Percentiles rank a stretch among this genome's conserved stretches.
Conservation (phyloP, 2,888 invertebrate species). For the Drosophila algonquin region DNA sequence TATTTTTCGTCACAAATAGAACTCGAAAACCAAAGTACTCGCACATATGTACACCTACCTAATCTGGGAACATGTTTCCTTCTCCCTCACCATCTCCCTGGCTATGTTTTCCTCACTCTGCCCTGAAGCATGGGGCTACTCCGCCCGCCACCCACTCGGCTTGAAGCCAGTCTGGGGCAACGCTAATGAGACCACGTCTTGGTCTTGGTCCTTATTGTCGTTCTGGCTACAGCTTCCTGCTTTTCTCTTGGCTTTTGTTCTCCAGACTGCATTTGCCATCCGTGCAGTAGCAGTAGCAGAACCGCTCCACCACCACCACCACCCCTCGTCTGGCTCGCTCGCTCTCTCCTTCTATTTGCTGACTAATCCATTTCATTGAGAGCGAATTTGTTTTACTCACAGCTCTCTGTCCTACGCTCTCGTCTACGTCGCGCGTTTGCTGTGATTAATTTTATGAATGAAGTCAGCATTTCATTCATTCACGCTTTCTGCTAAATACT, state of each 20-base stretch:
- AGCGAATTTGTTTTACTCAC: slow-evolving; percentile 27
- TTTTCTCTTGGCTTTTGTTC: slow-evolving; percentile 35
- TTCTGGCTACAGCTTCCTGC: slow-evolving; percentile 45
- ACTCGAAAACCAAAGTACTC: neutral
- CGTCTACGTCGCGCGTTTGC: slow-evolving; percentile 23
- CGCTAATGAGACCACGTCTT: slow-evolving; percentile 65
- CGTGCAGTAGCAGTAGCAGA: no score
- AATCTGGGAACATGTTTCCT: neutral
- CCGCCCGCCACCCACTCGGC: slow-evolving; percentile 58
- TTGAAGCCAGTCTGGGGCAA: slow-evolving; percentile 43
- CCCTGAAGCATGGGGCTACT: neutral
- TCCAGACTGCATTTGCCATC: slow-evolving; percentile 8
- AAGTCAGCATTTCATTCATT: slow-evolving; percentile 72
- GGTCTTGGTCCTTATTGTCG: slow-evolving; percentile 34
- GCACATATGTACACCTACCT: neutral
- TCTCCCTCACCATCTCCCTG: neutral
- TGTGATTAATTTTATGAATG: slow-evolving; percentile 74
- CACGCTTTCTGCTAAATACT: slow-evolving; percentile 60
- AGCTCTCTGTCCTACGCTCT: neutral
- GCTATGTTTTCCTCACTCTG: no score
- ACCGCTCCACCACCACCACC: neutral
- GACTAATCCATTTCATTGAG: slow-evolving; percentile 76
- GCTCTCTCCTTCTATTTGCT: slow-evolving; percentile 41
- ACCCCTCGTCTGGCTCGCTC: neutral
- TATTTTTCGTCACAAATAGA: neutral